phyloP scores from a whole-genome alignment of 2,888 invertebrate genomes.

The Trachelus tabidus region DNA sequence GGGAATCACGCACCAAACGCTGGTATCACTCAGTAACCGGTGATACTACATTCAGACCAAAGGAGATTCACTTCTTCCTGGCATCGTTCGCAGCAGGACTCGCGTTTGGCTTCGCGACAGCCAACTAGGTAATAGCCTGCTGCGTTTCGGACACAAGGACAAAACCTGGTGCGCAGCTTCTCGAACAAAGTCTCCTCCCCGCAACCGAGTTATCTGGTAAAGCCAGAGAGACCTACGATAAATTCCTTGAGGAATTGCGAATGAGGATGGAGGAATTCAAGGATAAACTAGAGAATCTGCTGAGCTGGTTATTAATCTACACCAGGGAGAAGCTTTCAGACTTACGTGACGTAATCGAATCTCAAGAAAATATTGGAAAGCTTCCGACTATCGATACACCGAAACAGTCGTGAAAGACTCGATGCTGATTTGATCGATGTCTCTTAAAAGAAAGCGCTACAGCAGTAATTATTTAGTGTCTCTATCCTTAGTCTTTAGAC shows the following conservation, averaged over 20 bases:
- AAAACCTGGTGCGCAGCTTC: constrained; percentile 5
- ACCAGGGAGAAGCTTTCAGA: not conserved
- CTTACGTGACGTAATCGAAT: not conserved
- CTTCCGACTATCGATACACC: not conserved
- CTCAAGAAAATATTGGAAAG: not conserved
- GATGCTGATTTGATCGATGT: not conserved
- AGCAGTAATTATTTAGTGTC: not conserved
- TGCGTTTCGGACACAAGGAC: constrained; percentile 52
- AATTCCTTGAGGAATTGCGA: not conserved
- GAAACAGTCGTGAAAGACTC: not conserved
- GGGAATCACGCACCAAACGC: constrained; percentile 77
- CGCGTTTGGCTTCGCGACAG: constrained; percentile 74
- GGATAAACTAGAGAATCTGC: not conserved
- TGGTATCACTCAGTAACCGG: constrained; percentile 81
- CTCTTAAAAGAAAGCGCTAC: not conserved
- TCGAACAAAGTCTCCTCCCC: not conserved
- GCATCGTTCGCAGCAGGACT: constrained; percentile 85
- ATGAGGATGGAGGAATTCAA: not conserved
- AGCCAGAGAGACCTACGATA: not conserved
- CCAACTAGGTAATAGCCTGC: constrained; percentile 54
- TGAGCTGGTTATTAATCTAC: not conserved
- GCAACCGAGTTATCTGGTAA: not conserved
- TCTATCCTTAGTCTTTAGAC: not conserved
- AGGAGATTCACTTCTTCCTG: constrained; percentile 83
- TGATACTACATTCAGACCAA: constrained; percentile 73